These are phyloP conservation scores for Dasyprocta punctata DNA, from an alignment of 2,113 vertebrate genomes.

Conservation along the genomic window DNA sequence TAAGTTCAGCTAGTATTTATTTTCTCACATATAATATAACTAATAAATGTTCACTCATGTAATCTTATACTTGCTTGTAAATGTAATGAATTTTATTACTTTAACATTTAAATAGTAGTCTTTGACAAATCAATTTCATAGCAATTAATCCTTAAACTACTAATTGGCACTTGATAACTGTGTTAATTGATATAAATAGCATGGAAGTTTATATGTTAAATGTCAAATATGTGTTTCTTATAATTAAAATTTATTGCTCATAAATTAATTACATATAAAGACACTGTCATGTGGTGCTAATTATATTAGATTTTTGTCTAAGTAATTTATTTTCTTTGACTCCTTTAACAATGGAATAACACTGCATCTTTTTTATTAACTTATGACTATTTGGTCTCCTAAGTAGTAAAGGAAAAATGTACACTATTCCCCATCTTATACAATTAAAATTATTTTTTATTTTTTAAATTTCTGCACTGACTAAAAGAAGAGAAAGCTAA, in stretches of 20 bases:
- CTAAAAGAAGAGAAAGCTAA: background rate
- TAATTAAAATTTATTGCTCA: slow-evolving; percentile 85
- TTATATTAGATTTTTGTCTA: slow-evolving; percentile 55
- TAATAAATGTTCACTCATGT: slow-evolving; percentile 69
- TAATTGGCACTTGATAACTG: slow-evolving; percentile 86
- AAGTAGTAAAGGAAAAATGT: background rate
- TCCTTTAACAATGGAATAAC: background rate
- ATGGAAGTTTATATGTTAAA: slow-evolving; percentile 83
- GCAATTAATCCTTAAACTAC: slow-evolving; percentile 84
- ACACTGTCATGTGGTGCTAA: slow-evolving; percentile 75
- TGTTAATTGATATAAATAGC: slow-evolving; percentile 86
- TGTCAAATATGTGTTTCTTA: slow-evolving; percentile 84
- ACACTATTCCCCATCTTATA: background rate
- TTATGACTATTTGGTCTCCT: background rate
- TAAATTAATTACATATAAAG: slow-evolving; percentile 82
- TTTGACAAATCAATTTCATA: slow-evolving; percentile 86
- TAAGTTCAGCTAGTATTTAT: slow-evolving; percentile 35
- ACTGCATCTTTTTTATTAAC: background rate
- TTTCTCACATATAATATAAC: slow-evolving; percentile 67
- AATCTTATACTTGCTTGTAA: slow-evolving; percentile 63
- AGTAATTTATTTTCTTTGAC: slow-evolving; percentile 41
- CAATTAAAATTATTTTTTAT: background rate
- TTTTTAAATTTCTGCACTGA: background rate
- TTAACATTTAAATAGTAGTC: slow-evolving; percentile 85
- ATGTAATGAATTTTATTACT: slow-evolving; percentile 76